Evolutionary conservation across 2,797 vertebrate genomes (phyloP).

Genomic region (Gadopsis marmoratus): DNA sequence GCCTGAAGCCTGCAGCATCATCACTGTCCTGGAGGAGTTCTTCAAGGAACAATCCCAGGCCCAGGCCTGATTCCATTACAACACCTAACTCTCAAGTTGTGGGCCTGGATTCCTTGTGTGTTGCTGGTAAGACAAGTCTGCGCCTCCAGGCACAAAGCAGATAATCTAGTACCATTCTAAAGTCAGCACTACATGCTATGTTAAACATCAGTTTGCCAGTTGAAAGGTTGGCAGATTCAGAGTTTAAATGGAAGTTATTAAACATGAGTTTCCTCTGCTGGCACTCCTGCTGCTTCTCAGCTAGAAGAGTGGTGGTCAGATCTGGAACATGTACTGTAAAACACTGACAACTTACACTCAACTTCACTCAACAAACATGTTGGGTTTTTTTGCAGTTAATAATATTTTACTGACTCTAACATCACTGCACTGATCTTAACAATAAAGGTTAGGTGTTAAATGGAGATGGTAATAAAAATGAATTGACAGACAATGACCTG

Average conservation of each 20-base stretch:
- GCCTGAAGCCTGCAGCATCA: conserved; percentile 94
- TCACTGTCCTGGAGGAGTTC: conserved; percentile 95
- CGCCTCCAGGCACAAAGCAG: conserved; percentile 7
- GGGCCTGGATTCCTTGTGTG: background rate
- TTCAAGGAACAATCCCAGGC: conserved; percentile 85
- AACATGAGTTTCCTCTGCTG: conserved; percentile 6
- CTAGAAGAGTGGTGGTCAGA: background rate
- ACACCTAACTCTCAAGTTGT: background rate
- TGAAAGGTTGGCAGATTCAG: background rate
- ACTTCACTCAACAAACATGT: conserved; percentile 3
- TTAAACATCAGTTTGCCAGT: conserved; percentile 23
- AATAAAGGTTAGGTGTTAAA: background rate
- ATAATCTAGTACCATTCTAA: background rate
- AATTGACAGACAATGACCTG: background rate
- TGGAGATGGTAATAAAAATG: background rate
- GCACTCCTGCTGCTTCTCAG: background rate
- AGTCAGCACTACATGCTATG: conserved; percentile 16
- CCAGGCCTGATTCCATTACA: conserved; percentile 53
- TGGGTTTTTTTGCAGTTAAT: background rate
- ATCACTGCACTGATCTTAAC: conserved; percentile 16
- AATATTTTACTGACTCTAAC: conserved; percentile 17
- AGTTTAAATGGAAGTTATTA: conserved; percentile 14
- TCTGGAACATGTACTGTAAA: conserved; percentile 40
- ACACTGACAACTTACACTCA: conserved; percentile 26
- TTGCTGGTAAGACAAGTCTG: background rate